A percentile compares a stretch with the other conserved stretches of the same genome.
Conservation (phyloP, 2,888 invertebrate species). For the Neoscelio sp. region DNA sequence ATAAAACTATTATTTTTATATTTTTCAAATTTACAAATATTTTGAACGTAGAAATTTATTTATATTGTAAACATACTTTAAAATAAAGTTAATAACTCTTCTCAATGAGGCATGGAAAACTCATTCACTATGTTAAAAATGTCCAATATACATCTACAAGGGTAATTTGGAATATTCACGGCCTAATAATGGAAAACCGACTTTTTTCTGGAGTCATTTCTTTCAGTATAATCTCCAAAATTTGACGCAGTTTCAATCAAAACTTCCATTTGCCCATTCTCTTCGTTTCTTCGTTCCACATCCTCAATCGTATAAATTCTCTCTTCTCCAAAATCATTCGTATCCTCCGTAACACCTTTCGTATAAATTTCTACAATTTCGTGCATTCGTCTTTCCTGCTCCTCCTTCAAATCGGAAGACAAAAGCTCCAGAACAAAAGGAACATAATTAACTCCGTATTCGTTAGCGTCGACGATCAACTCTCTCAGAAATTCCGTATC, state of each 20-base stretch:
- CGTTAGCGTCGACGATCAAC: conserved; percentile 73
- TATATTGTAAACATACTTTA: too few species aligned
- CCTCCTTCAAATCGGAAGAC: conserved; percentile 65
- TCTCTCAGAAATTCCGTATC: conserved; percentile 72
- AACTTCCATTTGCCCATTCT: conserved; percentile 13
- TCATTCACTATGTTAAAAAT: too few species aligned
- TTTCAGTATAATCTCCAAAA: conserved; percentile 71
- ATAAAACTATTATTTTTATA: too few species aligned
- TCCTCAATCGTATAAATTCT: conserved; percentile 84
- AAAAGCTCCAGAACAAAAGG: conserved; percentile 74
- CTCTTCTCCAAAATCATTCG: conserved; percentile 42
- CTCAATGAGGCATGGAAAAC: too few species aligned
- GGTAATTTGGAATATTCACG: too few species aligned
- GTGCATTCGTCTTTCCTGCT: conserved; percentile 71
- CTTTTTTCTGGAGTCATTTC: conserved; percentile 75
- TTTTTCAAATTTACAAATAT: too few species aligned
- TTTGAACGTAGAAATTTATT: too few species aligned
- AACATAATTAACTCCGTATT: conserved; percentile 73
- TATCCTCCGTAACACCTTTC: conserved; percentile 76
- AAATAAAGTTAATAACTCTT: too few species aligned
- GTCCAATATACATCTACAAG: too few species aligned
- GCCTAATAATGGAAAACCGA: too few species aligned
- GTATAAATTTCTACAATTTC: conserved; percentile 73
- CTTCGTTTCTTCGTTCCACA: conserved; percentile 37
- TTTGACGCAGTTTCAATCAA: conserved; percentile 39